Percentiles rank a stretch among this genome's conserved stretches.
Evolutionary conservation across 2,113 vertebrate genomes (phyloP).

Genomic region (Ellobius talpinus): DNA sequence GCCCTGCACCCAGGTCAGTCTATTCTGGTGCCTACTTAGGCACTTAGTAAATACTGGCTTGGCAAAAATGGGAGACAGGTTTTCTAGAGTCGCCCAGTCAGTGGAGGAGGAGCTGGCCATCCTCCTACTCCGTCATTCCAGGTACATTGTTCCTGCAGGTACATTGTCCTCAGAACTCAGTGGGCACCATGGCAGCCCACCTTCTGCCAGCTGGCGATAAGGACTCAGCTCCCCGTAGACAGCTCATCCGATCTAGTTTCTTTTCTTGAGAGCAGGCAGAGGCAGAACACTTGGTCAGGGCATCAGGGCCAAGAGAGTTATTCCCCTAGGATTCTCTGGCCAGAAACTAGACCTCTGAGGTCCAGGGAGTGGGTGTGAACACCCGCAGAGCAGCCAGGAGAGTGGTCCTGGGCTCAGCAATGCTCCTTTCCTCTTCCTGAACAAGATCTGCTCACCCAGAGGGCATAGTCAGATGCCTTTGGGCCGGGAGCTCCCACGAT

Average conservation of each 20-base stretch:
- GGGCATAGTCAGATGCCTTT: neutral
- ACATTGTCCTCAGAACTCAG: neutral
- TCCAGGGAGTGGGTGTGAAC: neutral
- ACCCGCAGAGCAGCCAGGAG: neutral
- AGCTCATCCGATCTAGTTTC: slow-evolving; percentile 32
- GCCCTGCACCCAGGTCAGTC: neutral
- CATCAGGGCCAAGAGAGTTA: neutral
- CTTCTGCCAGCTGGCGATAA: neutral
- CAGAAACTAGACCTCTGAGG: neutral
- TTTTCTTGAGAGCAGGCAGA: slow-evolving; percentile 18
- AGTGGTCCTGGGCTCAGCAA: neutral
- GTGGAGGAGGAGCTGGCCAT: neutral
- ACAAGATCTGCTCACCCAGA: neutral
- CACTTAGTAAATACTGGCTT: neutral
- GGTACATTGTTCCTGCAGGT: neutral
- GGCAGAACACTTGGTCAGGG: neutral
- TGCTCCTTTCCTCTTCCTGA: neutral
- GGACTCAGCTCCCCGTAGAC: neutral
- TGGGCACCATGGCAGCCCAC: neutral
- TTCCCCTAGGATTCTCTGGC: slow-evolving; percentile 50
- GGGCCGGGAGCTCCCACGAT: neutral
- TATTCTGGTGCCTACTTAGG: neutral
- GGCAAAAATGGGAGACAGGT: neutral
- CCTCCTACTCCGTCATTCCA: neutral
- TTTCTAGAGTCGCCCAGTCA: neutral